Conservation (phyloP, 2,113 vertebrate species). For the Microcebus lehilahytsara region DNA sequence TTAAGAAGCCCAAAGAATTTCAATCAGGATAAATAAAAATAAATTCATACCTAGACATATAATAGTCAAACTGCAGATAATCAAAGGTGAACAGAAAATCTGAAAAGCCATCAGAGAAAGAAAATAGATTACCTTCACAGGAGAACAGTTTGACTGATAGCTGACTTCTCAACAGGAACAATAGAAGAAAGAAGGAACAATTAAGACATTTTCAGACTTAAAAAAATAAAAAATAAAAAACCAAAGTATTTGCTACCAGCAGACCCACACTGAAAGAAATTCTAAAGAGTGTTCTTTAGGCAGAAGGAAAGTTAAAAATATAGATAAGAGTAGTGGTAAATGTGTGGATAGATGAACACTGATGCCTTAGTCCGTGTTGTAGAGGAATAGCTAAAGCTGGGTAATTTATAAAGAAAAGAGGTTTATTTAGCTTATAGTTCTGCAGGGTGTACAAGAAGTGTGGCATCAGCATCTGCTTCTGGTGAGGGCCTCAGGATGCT, state of each 20-base stretch:
- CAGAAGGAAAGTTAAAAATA: neutral
- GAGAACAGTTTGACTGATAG: neutral
- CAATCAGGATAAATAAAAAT: neutral
- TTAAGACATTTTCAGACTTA: neutral
- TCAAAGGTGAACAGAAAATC: neutral
- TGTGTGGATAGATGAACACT: neutral
- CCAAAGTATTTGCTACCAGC: neutral
- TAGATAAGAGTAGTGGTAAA: neutral
- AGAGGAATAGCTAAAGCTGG: too few species aligned
- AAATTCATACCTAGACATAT: neutral
- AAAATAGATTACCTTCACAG: neutral
- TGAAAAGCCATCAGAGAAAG: neutral
- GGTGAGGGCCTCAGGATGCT: too few species aligned
- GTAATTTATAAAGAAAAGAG: too few species aligned
- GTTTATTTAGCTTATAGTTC: too few species aligned
- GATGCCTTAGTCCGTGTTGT: neutral
- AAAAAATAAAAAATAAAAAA: neutral
- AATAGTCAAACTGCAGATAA: neutral
- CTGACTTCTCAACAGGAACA: neutral
- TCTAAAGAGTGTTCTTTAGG: neutral
- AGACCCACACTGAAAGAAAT: neutral
- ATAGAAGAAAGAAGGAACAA: neutral
- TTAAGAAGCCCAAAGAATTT: neutral
- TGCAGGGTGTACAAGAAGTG: too few species aligned
- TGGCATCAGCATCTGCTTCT: too few species aligned